A percentile compares a stretch with the other conserved stretches of the same genome.
Evolutionary conservation across 2,888 invertebrate genomes (phyloP).

Genomic region (Stenodema calcarata): DNA sequence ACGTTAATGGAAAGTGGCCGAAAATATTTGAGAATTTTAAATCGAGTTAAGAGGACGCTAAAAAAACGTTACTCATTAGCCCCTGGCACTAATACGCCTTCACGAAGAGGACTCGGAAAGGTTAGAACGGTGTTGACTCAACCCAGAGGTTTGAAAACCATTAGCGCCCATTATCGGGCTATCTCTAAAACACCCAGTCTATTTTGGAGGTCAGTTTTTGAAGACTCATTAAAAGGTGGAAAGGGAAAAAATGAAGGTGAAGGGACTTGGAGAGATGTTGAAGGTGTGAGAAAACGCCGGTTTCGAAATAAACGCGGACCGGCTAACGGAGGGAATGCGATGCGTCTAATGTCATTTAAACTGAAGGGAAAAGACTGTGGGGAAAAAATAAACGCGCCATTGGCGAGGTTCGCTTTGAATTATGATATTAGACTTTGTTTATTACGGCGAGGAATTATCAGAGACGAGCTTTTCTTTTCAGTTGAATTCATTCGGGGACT

Average conservation of each 20-base stretch:
- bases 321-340: not conserved
- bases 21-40: not conserved
- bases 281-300: not conserved
- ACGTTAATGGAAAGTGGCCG: not conserved
- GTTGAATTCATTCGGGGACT: no score
- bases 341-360: not conserved
- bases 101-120: not conserved
- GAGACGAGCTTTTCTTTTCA: no score
- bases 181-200: conserved; percentile 45
- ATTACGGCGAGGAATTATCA: no score
- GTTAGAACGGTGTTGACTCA: conserved; percentile 9
- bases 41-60: not conserved
- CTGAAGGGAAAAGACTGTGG: not conserved
- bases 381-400: not conserved
- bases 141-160: conserved; percentile 30
- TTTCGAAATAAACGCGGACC: not conserved
- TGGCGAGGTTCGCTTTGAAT: no score
- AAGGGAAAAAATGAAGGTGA: not conserved
- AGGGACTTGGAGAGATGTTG: not conserved
- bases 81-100: not conserved
- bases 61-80: conserved; percentile 1
- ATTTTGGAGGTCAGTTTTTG: conserved; percentile 46
- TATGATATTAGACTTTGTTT: no score
- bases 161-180: conserved; percentile 47
- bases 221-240: conserved; percentile 21